Evolutionary conservation across 2,797 vertebrate species (phyloP), one percentile per base, ranked within the genome.

Genomic region (Hapalemur alaotrensis): DNA sequence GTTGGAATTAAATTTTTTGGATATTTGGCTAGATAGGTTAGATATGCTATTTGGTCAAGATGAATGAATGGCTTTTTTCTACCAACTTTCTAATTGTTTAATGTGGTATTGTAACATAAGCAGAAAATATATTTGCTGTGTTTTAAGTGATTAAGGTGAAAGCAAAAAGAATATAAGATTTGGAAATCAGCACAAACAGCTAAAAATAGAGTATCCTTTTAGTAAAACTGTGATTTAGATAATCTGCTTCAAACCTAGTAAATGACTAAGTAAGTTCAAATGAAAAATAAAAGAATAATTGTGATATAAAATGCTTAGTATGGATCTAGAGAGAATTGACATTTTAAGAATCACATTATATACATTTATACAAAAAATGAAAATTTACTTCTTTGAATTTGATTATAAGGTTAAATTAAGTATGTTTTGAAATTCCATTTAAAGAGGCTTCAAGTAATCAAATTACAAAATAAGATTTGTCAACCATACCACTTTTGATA

Each of bases 371-470:
- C 5, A 90, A 43, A 96, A 88, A 65, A 59, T 65, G 22, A 65
- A 95, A 94, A 82, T n/a, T 75, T 0, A 52, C 7, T 1, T 79
- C 23, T 78, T 72, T 94, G n/a, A 79, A 46, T 91, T 81, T 96
- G n/a, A 72, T 95, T 79, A 54, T 92, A 82, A 97, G 78, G 46
- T 59, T 95, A 94, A 83, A 38, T 92, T 95, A 94, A 83, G 46
- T 92, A 25, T 93, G 35, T 41, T 91, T 86, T 93, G 65, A 93
- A 73, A 87, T 91, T 95, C 28, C 32, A 52, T 88, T 85, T 88
- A 69, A 92, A 92, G 43, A 81, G 57, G 7, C 7, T 85, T 79
- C 35, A 80, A 41, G 43, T 78, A 48, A 50, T 84, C 57, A 96
- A 32, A 73, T 89, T 89, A 15, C 38, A 10, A 61, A 65, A 50